Base-by-base conservation (phyloP, 2,888 invertebrate genomes). In the Acanthosepion lycidas region DNA sequence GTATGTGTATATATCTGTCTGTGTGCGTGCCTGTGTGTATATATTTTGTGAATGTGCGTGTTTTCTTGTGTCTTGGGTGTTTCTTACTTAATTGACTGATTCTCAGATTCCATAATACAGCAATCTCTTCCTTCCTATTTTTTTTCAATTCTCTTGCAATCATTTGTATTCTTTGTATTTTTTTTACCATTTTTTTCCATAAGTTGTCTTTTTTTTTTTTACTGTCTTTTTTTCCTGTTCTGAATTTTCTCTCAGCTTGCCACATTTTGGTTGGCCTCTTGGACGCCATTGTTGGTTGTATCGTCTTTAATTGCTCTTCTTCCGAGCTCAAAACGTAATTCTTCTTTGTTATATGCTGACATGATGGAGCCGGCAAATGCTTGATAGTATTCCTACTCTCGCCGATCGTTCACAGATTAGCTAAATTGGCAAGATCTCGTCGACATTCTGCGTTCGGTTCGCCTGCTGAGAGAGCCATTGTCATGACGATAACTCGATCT, bases 301-400 rank as follows among this genome's bases (percentile, higher is more conserved):
- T 78, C 78, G n/a, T 78, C 78, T 78, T 33, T 78, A 78, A 78
- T 78, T 78, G 78, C 78, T 33, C 78, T 78, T 78, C 78, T 78
- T n/a, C 33, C 33, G 78, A 78, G 78, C 78, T 78, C n/a, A 33
- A 59, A 78, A 78, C n/a, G 78, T 78, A 78, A 78, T 78, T 78
- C 18, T 6, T 78, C 78, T 78, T 78, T 78, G 78, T 78, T 78
- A 78, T 33, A 78, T 33, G 78, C 78, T 78, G 78, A 78, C 78
- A 78, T 78, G 78, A 78, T 78, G 78, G 78, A n/a, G 78, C 78
- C 78, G 9, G 78, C 78, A 15, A 78, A 33, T 15, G 9, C 78
- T 78, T 78, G 78, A 78, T 78, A 78, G 78, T 6, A 12, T 78
- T 78, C 78, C 78, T 78, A 78, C 78, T 78, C n/a, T 15, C 78